Percentiles rank a stretch among this genome's conserved stretches.
These are phyloP conservation scores for Labeo rohita DNA, from an alignment of 2,113 vertebrate genomes.

Conservation along the genomic window DNA sequence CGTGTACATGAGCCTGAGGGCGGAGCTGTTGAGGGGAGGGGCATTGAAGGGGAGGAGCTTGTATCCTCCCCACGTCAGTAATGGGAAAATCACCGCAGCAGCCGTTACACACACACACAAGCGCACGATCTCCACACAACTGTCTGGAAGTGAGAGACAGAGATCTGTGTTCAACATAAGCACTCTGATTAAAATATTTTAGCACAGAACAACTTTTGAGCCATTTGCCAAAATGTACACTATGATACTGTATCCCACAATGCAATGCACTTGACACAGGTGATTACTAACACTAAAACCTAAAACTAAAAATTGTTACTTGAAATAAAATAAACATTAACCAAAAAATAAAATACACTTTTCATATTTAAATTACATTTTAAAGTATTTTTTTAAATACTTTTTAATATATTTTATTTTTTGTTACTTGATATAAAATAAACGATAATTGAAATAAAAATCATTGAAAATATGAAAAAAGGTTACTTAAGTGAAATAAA, in stretches of 20 bases:
- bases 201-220: neutral
- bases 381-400: no score
- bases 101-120: slow-evolving; percentile 71
- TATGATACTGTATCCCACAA: neutral
- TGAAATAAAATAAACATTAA: neutral
- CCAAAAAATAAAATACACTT: neutral
- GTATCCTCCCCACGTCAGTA: slow-evolving; percentile 86
- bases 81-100: slow-evolving; percentile 82
- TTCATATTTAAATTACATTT: no score
- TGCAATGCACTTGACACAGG: neutral
- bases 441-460: no score
- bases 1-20: slow-evolving; percentile 83
- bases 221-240: neutral
- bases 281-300: no score
- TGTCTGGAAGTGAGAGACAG: slow-evolving; percentile 38
- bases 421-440: no score
- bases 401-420: no score
- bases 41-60: slow-evolving; percentile 88
- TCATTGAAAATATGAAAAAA: no score
- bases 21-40: slow-evolving; percentile 76
- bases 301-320: no score
- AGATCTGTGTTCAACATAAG: neutral
- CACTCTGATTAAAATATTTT: neutral
- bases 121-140: slow-evolving; percentile 65
- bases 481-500: no score